Conservation (phyloP, 1,140 invertebrate species). For the Cherax destructor region DNA sequence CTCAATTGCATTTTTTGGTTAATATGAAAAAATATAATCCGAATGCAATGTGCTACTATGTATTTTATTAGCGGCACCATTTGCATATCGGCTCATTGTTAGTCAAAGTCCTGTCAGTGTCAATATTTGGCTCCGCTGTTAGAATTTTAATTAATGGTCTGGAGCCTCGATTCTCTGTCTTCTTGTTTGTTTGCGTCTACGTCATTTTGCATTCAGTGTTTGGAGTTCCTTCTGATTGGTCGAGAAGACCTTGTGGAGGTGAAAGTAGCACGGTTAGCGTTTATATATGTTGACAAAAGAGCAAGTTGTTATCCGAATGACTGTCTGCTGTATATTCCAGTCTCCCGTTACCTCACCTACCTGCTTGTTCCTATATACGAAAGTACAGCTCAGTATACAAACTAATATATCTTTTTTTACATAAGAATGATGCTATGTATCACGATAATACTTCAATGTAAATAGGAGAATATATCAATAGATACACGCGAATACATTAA, state of each 20-base stretch:
- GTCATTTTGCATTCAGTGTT: too few relatives aligned
- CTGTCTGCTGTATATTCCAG: too few relatives aligned
- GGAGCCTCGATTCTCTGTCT: neutral
- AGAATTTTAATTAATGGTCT: neutral
- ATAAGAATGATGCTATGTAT: too few relatives aligned
- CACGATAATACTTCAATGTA: too few relatives aligned
- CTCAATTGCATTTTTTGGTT: neutral
- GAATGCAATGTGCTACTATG: neutral
- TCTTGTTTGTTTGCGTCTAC: neutral
- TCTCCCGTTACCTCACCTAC: too few relatives aligned
- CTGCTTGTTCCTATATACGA: too few relatives aligned
- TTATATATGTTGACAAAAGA: too few relatives aligned
- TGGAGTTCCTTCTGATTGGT: too few relatives aligned
- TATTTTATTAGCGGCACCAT: neutral
- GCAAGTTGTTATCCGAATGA: too few relatives aligned
- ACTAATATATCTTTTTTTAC: too few relatives aligned
- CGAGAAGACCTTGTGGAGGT: neutral
- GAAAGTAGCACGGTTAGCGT: neutral
- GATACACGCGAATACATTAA: neutral
- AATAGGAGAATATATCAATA: neutral
- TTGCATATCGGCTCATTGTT: constrained; percentile 10
- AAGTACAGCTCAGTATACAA: too few relatives aligned
- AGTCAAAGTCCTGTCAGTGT: constrained; percentile 11
- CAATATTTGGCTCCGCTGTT: neutral
- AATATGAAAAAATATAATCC: neutral